These are phyloP conservation scores for Epinephelus coioides DNA, from an alignment of 2,797 vertebrate species.

Conservation along the genomic window DNA sequence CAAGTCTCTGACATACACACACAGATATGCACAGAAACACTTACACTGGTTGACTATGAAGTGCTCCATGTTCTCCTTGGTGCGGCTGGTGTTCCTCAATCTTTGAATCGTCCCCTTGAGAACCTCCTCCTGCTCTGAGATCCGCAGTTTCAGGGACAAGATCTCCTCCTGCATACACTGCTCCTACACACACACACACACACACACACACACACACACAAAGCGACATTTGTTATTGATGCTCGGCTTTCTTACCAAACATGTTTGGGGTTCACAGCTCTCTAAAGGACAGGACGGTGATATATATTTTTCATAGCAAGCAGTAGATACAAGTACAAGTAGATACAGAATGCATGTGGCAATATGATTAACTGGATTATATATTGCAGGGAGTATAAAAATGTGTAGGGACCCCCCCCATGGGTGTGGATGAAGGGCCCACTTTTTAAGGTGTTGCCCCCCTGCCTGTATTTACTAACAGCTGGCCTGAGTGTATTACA, in stretches of 20 bases:
- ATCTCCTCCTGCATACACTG: constrained; percentile 91
- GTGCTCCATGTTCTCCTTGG: constrained; percentile 95
- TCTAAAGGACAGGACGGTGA: not conserved
- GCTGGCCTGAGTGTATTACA: too few species aligned
- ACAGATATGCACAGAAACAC: constrained; percentile 58
- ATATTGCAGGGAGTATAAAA: too few species aligned
- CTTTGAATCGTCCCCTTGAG: constrained; percentile 88
- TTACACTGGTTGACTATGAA: constrained; percentile 94
- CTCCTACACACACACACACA: constrained; percentile 82
- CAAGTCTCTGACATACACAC: not conserved
- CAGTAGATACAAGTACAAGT: too few species aligned
- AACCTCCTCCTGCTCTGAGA: constrained; percentile 89
- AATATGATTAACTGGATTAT: too few species aligned
- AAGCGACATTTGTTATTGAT: not conserved
- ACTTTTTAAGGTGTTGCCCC: too few species aligned
- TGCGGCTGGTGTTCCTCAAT: constrained; percentile 87
- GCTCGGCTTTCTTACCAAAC: not conserved
- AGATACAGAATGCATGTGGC: too few species aligned
- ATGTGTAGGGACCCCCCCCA: too few species aligned
- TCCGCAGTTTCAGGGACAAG: constrained; percentile 84
- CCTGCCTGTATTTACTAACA: too few species aligned
- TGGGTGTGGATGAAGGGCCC: too few species aligned
- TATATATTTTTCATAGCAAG: not conserved
- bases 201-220: constrained; percentile 34
- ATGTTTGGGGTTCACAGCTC: not conserved